Evolutionary conservation across 2,888 invertebrate species (phyloP), one percentile per base, ranked within the genome.

Genomic region (Strigamia transsilvanica): DNA sequence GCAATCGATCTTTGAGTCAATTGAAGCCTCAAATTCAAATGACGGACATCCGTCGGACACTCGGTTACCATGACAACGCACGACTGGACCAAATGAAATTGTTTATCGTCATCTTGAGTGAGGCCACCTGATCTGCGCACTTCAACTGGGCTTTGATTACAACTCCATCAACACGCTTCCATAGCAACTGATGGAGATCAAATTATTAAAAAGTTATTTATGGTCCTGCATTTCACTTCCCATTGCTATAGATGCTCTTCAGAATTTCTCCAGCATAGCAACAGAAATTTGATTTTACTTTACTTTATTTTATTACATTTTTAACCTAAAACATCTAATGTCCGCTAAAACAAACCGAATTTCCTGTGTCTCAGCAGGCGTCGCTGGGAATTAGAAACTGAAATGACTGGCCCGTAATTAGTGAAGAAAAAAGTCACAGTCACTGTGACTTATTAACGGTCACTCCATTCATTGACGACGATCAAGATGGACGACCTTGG

Each of bases 61-160:
- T 66, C 66, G 12, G 66, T 66, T 66, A 27, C 66, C 15, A 66
- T 66, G 32, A 32, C 66, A 13, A 66, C 51, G 51, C 51, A n/a
- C 66, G 66, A 66, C 66, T 66, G 66, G 66, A 66, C 66, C 66
- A 66, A 66, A 66, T 66, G 66, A 66, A 66, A 32, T 66, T 66
- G 66, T 66, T 66, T 66, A 66, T 66, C 66, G 66, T 66, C 66
- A 66, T 66, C 66, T 66, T 66, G 66, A 66, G 66, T 66, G 66
- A 66, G 66, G 66, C 66, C 66, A 66, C 66, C 66, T 66, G 66
- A 66, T 66, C 66, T 66, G 66, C 66, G 66, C 66, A 66, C 66
- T 66, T 66, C 66, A 66, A 66, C 66, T 66, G 23, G 66, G 66
- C 66, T 66, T 66, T 66, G 66, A 66, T 66, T 66, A 66, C 66